Evolutionary conservation across 2,888 invertebrate species (phyloP), one percentile per base, ranked within the genome.

Genomic region (Ectemnius cavifrons): DNA sequence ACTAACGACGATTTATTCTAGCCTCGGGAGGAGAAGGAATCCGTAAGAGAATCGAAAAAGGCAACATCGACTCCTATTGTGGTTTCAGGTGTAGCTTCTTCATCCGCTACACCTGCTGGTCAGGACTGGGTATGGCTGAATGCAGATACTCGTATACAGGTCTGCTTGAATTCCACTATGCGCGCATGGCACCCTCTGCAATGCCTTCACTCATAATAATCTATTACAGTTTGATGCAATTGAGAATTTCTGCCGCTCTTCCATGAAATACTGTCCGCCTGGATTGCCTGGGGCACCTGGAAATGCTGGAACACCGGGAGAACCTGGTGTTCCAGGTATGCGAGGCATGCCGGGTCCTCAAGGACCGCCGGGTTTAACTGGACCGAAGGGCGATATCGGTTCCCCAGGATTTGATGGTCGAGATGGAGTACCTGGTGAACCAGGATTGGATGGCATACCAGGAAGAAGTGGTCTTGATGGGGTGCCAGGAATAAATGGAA

Each of bases 371-470:
- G 92, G 92, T 47, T 82, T 87, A 46, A 88, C 89, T 59, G 92
- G 97, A 58, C 70, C 80, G 0, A 89, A 89, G 8, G 95, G 95
- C 0, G 93, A 93, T 46, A 92, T 93, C 57, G 95, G 95, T 0
- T 93, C 94, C 56, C 91, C 94, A 0, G 96, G 96, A 0, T 90
- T 97, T 1, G 97, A 98, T 86, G 98, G 97, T 0, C 92, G 97
- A 67, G 97, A 97, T 83, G 97, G 97, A 2, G 94, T 97, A 0
- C 97, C 97, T 0, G 98, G 98, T 0, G 97, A 97, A 85, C 97
- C 97, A 0, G 97, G 98, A 0, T 91, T 97, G 47, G 96, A 97
- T 84, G 98, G 97, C 0, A 94, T 97, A 77, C 96, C 96, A 0
- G 97, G 97, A 1, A 92, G 97, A 67, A 96, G 96, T 75, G 97